Evolutionary conservation across 2,113 vertebrate species (phyloP), one percentile per base, ranked within the genome.

Genomic region (Syrrhaptes paradoxus): DNA sequence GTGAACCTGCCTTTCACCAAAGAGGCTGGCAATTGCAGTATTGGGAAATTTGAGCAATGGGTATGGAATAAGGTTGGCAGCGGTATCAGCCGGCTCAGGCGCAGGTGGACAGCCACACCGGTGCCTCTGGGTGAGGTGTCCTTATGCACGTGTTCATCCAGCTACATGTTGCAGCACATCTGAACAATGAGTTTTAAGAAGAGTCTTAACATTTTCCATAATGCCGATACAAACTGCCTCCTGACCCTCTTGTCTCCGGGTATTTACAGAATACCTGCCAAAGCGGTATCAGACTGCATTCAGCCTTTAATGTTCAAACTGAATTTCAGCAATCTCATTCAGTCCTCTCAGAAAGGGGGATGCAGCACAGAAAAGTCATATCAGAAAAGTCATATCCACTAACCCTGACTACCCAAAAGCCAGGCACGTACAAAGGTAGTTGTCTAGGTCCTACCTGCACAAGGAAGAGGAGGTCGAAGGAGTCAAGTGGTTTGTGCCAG

Each of bases 1-100:
- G 17, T 22, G 83, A 95, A 88, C 83, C 57, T 2, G 17, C 76
- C 65, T 92, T 92, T 81, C 93, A 87, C 62, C 77, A 68, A 63
- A 80, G 52, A 82, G 43, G 61, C 78, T 79, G 78, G 93, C 19
- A 48, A 91, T 1, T 84, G 88, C 32, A 46, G 68, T 17, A 38
- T 48, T 55, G 67, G 67, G 71, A 82, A 90, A 83, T 80, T 31
- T 51, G n/a, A 93, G 52, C 75, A 31, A 43, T 5, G 45, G 32
- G 18, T 11, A 66, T 25, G 28, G 66, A 87, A 90, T 20, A 45
- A 78, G 17, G 48, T 0, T 88, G 90, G 68, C 82, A 88, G 59
- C 48, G 70, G 32, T 19, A 71, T 28, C 7, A 1, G 73, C 28
- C 72, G 67, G 82, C 86, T 81, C 59, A 48, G 48, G 72, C 2